phyloP scores from a whole-genome alignment of 2,113 vertebrate genomes.

The Struthio camelus region DNA sequence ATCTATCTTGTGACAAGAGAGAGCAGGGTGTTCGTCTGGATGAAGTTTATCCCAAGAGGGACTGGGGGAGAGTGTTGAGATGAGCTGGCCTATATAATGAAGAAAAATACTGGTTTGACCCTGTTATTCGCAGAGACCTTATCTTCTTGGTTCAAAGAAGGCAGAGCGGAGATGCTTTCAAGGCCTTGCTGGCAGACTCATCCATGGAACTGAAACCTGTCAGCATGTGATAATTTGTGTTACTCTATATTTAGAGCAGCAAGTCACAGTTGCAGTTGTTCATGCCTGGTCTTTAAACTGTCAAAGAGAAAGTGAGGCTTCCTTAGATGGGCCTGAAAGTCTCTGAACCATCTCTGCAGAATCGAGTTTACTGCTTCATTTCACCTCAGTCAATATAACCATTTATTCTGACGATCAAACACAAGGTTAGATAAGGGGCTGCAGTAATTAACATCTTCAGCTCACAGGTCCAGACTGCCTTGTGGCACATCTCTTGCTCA shows the following conservation, averaged over 20 bases:
- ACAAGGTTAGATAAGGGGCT: neutral
- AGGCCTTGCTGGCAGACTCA: constrained; percentile 14
- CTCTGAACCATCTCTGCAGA: neutral
- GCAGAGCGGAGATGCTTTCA: constrained; percentile 23
- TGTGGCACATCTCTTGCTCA: neutral
- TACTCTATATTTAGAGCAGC: constrained; percentile 51
- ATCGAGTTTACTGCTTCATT: neutral
- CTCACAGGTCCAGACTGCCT: neutral
- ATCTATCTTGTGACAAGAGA: neutral
- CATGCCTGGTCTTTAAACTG: constrained; percentile 28
- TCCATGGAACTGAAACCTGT: constrained; percentile 47
- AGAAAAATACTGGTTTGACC: neutral
- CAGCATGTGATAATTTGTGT: constrained; percentile 60
- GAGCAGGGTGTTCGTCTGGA: neutral
- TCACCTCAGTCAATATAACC: neutral
- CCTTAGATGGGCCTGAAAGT: neutral
- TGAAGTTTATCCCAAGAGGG: neutral
- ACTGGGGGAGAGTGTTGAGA: neutral
- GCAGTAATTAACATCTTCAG: neutral
- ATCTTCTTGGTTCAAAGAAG: neutral
- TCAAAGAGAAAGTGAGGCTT: constrained; percentile 51
- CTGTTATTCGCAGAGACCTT: neutral
- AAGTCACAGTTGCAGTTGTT: constrained; percentile 23
- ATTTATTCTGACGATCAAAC: neutral
- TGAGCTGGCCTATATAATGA: neutral